Evolutionary conservation across 2,113 vertebrate genomes (phyloP), one percentile per base, ranked within the genome.

Genomic region (Mungos mungo): DNA sequence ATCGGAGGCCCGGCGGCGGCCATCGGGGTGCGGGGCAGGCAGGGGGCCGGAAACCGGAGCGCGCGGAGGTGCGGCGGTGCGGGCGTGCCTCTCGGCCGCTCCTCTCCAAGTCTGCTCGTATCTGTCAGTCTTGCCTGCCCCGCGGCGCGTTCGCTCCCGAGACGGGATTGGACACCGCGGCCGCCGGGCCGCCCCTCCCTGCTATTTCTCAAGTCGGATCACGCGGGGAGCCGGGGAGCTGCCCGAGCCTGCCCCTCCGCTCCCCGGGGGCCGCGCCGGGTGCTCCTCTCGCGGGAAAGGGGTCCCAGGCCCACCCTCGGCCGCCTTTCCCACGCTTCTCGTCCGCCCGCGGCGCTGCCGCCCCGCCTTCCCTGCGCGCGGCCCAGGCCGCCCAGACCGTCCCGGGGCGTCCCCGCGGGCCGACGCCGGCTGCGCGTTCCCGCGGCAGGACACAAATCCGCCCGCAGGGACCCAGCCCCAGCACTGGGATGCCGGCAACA

Each of bases 191-290:
- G 97, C 97, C 93, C 95, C 97, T 95, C 97, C 98, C 95, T 65
- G 83, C 50, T 95, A 71, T 96, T 97, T 97, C 97, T 90, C 96
- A 97, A 95, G 96, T 97, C 96, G 97, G 88, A 94, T 90, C 97
- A 85, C n/a, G 54, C 90, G 74, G 90, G 94, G 35, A 5, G 41
- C 96, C 6, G 68, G 63, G 91, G 96, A 97, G 87, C 92, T 97
- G 97, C 92, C 96, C 2, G 65, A 97, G 96, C 96, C 93, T 97
- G 98, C 95, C 96, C 86, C 50, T 76, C 13, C 9, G 69, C 92
- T 93, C 77, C 38, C 72, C 19, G 0, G 63, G 6, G 33, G 33
- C 93, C 25, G 35, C 66, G 41, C 90, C 1, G 21, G 54, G 60
- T 50, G 29, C 71, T 76, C 69, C 69, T 69, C 54, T 65, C 47